These are phyloP conservation scores for Tethya wilhelma DNA, from an alignment of 37 sponge, comb jelly and placozoan genomes.

Conservation along the genomic window DNA sequence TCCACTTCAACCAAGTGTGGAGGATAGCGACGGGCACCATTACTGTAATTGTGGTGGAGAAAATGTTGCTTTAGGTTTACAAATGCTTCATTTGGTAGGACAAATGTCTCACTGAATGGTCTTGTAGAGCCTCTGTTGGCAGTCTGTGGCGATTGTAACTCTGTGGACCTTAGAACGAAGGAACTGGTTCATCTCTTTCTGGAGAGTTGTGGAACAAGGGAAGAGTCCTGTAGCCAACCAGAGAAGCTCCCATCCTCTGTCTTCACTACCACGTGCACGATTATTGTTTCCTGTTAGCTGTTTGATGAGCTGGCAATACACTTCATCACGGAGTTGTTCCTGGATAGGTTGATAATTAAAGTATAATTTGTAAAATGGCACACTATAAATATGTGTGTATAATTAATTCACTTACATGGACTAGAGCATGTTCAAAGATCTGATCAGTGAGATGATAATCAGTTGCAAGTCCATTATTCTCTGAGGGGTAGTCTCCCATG, in stretches of 20 bases:
- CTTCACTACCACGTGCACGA: slow-evolving; percentile 74
- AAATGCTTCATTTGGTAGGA: no score
- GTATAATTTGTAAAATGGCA: no score
- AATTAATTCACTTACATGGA: slow-evolving; percentile 75
- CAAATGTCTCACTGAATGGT: slow-evolving; percentile 74
- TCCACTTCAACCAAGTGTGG: slow-evolving; percentile 95
- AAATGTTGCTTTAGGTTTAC: no score
- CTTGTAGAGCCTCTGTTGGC: slow-evolving; percentile 78
- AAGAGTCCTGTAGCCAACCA: slow-evolving; percentile 92
- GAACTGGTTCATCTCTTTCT: slow-evolving; percentile 80
- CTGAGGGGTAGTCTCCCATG: slow-evolving; percentile 94
- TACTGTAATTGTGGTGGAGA: no score
- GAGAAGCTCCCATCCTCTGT: slow-evolving; percentile 92
- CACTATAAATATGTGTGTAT: no score
- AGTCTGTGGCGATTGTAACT: slow-evolving; percentile 76
- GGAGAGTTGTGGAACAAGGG: slow-evolving; percentile 81
- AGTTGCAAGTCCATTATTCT: slow-evolving; percentile 80
- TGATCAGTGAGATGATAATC: slow-evolving; percentile 92
- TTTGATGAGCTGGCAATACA: slow-evolving; percentile 92
- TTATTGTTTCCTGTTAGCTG: slow-evolving; percentile 93
- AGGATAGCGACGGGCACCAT: slow-evolving; percentile 90
- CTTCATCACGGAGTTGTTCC: slow-evolving; percentile 87
- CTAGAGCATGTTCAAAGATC: slow-evolving; percentile 86
- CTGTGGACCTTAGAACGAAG: slow-evolving; percentile 61
- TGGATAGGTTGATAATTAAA: no score